Percentiles rank a stretch among this genome's conserved stretches.
Evolutionary conservation across 2,888 invertebrate species (phyloP).

Genomic region (Alsophila aescularia): DNA sequence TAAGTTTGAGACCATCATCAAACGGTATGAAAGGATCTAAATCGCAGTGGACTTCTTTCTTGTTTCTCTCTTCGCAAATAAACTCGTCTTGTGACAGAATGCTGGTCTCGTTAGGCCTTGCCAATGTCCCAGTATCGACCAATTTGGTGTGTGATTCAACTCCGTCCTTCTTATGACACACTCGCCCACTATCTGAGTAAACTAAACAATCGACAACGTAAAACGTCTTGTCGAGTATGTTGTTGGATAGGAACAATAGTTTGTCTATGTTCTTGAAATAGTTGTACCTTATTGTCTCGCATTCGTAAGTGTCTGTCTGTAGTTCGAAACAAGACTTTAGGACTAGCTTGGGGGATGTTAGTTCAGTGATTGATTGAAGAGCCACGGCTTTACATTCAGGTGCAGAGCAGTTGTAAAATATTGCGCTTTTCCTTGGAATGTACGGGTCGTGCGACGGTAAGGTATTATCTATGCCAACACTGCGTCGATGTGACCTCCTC

Average conservation of each 20-base stretch:
- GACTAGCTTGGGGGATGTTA: slow-evolving; percentile 49
- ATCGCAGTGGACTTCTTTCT: slow-evolving; percentile 61
- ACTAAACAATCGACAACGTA: slow-evolving; percentile 73
- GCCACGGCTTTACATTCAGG: slow-evolving; percentile 52
- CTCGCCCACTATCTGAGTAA: slow-evolving; percentile 62
- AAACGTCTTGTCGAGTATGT: slow-evolving; percentile 60
- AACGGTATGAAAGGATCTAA: slow-evolving; percentile 63
- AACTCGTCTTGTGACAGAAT: slow-evolving; percentile 73
- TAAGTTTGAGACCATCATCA: slow-evolving; percentile 53
- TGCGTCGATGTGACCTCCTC: slow-evolving; percentile 44
- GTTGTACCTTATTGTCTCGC: slow-evolving; percentile 63
- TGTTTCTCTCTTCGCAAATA: slow-evolving; percentile 63
- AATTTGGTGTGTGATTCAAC: slow-evolving; percentile 59
- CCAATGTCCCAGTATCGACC: slow-evolving; percentile 62
- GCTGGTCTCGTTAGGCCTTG: slow-evolving; percentile 59
- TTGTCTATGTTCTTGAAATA: slow-evolving; percentile 70
- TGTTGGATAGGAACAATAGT: slow-evolving; percentile 61
- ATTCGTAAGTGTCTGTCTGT: slow-evolving; percentile 47
- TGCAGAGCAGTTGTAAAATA: slow-evolving; percentile 62
- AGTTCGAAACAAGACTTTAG: slow-evolving; percentile 58
- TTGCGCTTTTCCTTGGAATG: slow-evolving; percentile 58
- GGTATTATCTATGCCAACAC: slow-evolving; percentile 33
- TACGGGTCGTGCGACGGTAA: slow-evolving; percentile 70
- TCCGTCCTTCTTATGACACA: slow-evolving; percentile 66
- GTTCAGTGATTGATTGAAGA: slow-evolving; percentile 61